Evolutionary conservation across 2,797 vertebrate genomes (phyloP).

Genomic region (Anguilla pacifica): DNA sequence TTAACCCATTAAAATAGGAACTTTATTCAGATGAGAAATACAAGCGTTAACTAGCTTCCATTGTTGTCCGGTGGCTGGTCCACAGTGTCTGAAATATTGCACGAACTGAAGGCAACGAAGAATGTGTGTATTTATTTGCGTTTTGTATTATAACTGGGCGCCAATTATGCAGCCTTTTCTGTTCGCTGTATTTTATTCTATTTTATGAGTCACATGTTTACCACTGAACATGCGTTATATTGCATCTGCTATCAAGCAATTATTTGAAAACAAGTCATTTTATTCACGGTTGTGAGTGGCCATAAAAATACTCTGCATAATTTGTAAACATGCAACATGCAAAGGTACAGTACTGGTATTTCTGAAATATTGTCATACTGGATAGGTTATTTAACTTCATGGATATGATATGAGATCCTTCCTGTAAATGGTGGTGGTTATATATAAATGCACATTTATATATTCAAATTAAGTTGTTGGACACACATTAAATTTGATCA

Average conservation of each 20-base stretch:
- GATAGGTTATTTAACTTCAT: neutral
- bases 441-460: neutral
- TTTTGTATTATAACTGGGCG: neutral
- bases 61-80: neutral
- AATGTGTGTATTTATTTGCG: neutral
- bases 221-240: neutral
- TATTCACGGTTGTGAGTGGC: neutral
- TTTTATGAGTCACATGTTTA: neutral
- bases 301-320: neutral
- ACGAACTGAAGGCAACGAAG: neutral
- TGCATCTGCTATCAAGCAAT: neutral
- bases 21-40: neutral
- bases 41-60: neutral
- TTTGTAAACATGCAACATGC: neutral
- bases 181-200: neutral
- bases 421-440: neutral
- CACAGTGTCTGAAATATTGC: neutral
- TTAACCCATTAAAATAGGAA: slow-evolving; percentile 1
- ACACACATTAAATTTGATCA: neutral
- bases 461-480: neutral
- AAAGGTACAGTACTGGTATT: neutral
- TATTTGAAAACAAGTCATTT: neutral
- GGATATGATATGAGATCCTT: neutral
- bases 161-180: neutral
- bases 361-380: neutral